Base-by-base conservation (phyloP, 1,140 invertebrate genomes). In the Diplogasteroides magnus region DNA sequence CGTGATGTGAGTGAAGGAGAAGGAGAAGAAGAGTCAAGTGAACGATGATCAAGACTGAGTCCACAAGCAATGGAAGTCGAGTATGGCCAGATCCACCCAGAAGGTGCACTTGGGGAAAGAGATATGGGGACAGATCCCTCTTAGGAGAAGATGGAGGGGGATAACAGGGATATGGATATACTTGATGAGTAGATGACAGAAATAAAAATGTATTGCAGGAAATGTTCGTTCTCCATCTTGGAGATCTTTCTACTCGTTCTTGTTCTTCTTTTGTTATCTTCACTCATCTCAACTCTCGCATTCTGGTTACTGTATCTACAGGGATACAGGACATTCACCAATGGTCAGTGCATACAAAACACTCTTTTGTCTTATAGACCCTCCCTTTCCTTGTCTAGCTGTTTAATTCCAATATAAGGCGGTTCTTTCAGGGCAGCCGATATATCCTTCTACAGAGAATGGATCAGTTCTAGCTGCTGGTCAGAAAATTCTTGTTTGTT, bases 251-350 rank as follows among this genome's bases (percentile, higher is more conserved):
- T 75, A 19, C 27, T 75, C 19, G 62, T 74, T 2, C 58, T 74
- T 28, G 26, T 67, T 15, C 15, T 61, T 57, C 61, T 75, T 28
- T 37, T 75, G 6, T 48, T 75, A 25, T 57, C 60, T 55, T 57
- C 68, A 23, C 68, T 75, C 28, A 57, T 74, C 19, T 29, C 63
- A 56, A 60, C 63, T 28, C 63, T 64, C 64, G 31, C 69, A 26
- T 67, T 71, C 26, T 75, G 74, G 74, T 56, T 75, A 29, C 59
- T 76, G 57, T 65, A 74, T 59, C 72, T 75, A 29, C 62, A 75
- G 31, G 74, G 74, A 26, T 74, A 75, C 63, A 61, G 56, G 61
- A 74, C 70, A 28, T 75, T 75, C 56, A 74, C 58, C 37, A 59
- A 70, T 59, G 74, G 74, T 75, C 59, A 65, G 72, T n/a, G n/a